Conservation (phyloP, 2,797 vertebrate species). For the Caiman crocodilus region DNA sequence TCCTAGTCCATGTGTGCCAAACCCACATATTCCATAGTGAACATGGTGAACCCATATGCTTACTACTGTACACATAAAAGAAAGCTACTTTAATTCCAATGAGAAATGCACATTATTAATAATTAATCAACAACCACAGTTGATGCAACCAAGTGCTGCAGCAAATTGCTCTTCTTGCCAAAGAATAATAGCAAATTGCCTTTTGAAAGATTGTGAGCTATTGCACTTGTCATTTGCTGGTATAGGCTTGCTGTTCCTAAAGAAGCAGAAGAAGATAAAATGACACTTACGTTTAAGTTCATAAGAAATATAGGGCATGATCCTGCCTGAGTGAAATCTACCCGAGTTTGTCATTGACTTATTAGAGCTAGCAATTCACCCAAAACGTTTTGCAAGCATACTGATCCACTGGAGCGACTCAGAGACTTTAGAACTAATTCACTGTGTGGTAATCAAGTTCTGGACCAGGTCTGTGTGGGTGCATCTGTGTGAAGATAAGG, state of each 20-base stretch:
- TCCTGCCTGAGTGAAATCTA: conserved; percentile 26
- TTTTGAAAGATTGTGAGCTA: background rate
- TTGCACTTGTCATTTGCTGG: background rate
- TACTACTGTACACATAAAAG: background rate
- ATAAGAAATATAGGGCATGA: background rate
- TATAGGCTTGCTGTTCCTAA: background rate
- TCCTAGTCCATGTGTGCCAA: background rate
- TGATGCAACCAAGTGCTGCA: background rate
- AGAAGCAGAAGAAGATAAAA: background rate
- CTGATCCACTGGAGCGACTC: conserved; percentile 14
- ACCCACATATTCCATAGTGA: background rate
- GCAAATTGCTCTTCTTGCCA: background rate
- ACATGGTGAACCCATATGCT: background rate
- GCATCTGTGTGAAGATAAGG: background rate
- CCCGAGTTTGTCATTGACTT: background rate
- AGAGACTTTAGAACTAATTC: conserved; percentile 25
- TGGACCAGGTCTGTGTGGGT: background rate
- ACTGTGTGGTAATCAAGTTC: background rate
- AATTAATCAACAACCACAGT: background rate
- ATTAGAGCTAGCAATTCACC: background rate
- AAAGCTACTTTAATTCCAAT: conserved; percentile 25
- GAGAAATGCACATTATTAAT: background rate
- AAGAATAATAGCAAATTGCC: conserved; percentile 7
- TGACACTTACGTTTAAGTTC: background rate
- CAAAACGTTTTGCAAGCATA: conserved; percentile 28